phyloP scores from a whole-genome alignment of 2,888 invertebrate genomes.

The Callosobruchus maculatus region DNA sequence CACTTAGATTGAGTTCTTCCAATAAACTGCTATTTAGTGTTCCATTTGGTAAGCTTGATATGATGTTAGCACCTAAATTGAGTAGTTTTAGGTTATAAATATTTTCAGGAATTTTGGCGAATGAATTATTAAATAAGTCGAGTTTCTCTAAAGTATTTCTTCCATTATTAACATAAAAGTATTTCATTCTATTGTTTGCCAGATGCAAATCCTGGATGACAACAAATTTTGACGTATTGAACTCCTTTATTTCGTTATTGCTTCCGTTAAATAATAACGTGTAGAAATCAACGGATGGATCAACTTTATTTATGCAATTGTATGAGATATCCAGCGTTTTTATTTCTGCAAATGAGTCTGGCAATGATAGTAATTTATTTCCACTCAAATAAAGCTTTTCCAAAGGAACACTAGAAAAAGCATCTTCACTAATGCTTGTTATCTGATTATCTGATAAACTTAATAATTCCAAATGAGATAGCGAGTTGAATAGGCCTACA shows the following conservation, averaged over 20 bases:
- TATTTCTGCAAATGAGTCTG: neutral
- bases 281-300: neutral
- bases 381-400: neutral
- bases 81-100: neutral
- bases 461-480: neutral
- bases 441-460: neutral
- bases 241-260: neutral
- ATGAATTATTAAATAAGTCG: neutral
- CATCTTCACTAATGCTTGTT: neutral
- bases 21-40: neutral
- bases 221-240: neutral
- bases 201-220: neutral
- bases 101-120: neutral
- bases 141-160: neutral
- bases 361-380: neutral
- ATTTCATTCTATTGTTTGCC: neutral
- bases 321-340: neutral
- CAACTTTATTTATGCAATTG: neutral
- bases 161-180: neutral
- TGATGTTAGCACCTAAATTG: neutral
- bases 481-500: neutral
- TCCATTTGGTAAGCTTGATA: neutral
- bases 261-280: neutral
- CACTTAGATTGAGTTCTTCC: neutral
- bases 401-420: neutral